phyloP scores from a whole-genome alignment of 2,113 vertebrate genomes.

The Caloenas nicobarica region DNA sequence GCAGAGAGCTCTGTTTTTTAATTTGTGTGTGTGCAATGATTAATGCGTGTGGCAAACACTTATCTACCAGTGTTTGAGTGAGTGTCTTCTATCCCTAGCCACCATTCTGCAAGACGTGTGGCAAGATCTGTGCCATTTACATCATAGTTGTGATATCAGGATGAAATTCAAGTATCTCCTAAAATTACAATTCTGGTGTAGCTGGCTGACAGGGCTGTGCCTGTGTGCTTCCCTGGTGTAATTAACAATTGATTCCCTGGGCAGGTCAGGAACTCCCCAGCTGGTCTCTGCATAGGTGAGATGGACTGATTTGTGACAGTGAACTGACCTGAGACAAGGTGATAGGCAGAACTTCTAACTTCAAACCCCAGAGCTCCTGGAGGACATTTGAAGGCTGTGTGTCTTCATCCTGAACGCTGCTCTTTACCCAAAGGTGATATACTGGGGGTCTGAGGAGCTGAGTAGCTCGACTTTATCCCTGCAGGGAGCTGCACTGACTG shows the following conservation, averaged over 20 bases:
- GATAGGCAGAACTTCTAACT: too few relatives aligned
- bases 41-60: neutral
- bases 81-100: neutral
- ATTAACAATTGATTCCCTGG: neutral
- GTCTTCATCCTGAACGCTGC: neutral
- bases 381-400: neutral
- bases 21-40: neutral
- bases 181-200: neutral
- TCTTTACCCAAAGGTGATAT: neutral
- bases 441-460: neutral
- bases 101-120: neutral
- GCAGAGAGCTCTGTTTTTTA: neutral
- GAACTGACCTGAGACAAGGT: neutral
- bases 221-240: neutral
- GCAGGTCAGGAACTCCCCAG: neutral
- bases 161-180: neutral
- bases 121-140: neutral
- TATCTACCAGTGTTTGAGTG: neutral
- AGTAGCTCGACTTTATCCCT: neutral
- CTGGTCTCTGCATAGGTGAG: neutral
- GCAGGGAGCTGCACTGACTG: neutral
- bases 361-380: neutral
- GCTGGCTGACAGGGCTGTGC: neutral
- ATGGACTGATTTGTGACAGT: neutral
- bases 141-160: neutral